Evolutionary conservation across 2,797 vertebrate genomes (phyloP).

Genomic region (Sebastes nivosus): DNA sequence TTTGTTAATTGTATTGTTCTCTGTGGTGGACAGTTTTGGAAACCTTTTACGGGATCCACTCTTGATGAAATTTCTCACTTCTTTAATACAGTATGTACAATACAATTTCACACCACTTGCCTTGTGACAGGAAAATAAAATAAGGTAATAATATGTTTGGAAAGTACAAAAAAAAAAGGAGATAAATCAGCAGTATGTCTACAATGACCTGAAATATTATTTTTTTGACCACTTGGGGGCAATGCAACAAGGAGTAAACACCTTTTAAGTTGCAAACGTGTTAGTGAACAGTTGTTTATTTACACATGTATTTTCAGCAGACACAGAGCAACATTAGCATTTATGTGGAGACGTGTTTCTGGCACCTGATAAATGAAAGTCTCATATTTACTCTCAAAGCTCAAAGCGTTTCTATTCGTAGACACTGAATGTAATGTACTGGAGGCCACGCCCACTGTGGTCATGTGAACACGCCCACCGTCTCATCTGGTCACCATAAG

Average conservation of each 20-base stretch:
- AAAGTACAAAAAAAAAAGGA: not conserved
- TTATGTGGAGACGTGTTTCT: not conserved
- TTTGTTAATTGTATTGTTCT: slow-evolving; percentile 18
- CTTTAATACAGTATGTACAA: not conserved
- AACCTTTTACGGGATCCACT: not conserved
- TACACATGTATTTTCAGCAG: not conserved
- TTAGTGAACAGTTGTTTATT: not conserved
- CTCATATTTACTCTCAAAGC: not conserved
- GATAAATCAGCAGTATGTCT: not conserved
- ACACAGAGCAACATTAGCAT: not conserved
- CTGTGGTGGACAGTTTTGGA: slow-evolving; percentile 24
- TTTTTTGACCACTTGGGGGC: not conserved
- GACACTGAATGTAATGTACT: not conserved
- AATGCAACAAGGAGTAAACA: not conserved
- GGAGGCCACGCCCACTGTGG: not conserved
- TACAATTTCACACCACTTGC: not conserved
- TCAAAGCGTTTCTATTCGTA: not conserved
- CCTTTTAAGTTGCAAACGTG: not conserved
- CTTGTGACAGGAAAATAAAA: not conserved
- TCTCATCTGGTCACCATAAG: no score
- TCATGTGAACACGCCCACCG: no score
- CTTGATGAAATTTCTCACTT: not conserved
- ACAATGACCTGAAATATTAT: not conserved
- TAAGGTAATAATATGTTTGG: not conserved
- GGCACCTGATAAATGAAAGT: not conserved